Base-by-base conservation (phyloP, 2,888 invertebrate genomes). In the Drosophila kambysellisi region DNA sequence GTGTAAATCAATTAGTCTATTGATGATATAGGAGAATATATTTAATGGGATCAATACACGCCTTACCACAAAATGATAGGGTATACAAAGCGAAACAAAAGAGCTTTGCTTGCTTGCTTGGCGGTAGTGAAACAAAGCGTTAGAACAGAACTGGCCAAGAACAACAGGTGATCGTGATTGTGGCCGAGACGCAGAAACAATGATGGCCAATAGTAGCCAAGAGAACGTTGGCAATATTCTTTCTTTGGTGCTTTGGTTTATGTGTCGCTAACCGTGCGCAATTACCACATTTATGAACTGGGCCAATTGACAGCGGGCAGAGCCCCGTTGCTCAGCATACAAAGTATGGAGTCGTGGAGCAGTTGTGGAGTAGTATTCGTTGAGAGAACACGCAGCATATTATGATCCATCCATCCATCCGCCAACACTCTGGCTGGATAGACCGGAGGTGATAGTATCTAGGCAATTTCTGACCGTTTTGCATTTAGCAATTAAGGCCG, bases 281-380 rank as follows among this genome's bases (percentile, higher is more conserved):
- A 86, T 86, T 86, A 88, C 86, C 86, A 76, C 90, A 83, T 88
- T 81, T 81, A 81, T 81, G 84, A 86, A 86, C 87, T 88, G 90
- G 86, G 86, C 90, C 90, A 90, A 88, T 86, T 86, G 85, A 73
- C 83, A 74, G 79, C 52, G 43, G 30, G 48, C 35, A 66, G 53
- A 74, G 43, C 83, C 81, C 83, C 81, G 83, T 77, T 70, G 69
- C 50, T 29, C 17, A 35, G 58, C 29, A 57, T 46, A 33, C n/a
- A 20, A 33, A 58, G 43, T 30, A 41, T 48, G 30, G 50, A 20
- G 43, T 39, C 57, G 48, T 64, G 7, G 25, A 46, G 15, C 46
- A 25, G 46, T 46, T 46, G 46, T 15, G 25, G 25, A 43, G 20
- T 20, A 20, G 20, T 20, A 20, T 9, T 41, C 41, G 17, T n/a